Base-by-base conservation (phyloP, 1,140 invertebrate genomes). In the Drosophila tani region DNA sequence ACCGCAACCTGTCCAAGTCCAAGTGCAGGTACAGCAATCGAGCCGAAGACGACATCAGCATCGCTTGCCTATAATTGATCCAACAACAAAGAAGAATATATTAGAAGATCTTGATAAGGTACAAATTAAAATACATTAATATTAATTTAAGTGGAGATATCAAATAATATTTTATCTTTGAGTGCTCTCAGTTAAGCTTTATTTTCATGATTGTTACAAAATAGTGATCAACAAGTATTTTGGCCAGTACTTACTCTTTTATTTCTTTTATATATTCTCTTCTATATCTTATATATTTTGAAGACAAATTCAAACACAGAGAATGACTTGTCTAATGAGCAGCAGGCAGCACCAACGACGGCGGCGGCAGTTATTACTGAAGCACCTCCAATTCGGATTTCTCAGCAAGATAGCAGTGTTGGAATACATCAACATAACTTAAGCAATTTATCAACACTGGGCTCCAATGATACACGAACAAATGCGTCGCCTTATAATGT, bases 21-120 rank as follows among this genome's bases (percentile, higher is more conserved):
- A 67, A 17, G 74, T 75, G 3, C 77, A 73, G 27, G 64, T 70
- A 35, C 78, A 65, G 41, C 71, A 80, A 14, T 32, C 86, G 8
- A 76, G 47, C 50, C 73, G 82, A 21, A 85, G 91, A 9, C 74
- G 80, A 9, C 88, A 84, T 73, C 70, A 83, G 41, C 85, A 92
- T 56, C 85, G 90, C 5, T 59, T 92, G 40, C 79, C 82, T 29
- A 92, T 92, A 12, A 92, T 92, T 15, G 79, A 92, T 77, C 91
- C 91, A 7, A 21, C 64, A 27, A 92, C 91, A 17, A 79, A 84
- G 17, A 92, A 91, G 45, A 91, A 92, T 79, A 92, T 92, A 29
- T 82, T 92, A 7, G 91, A 92, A 43, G 91, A 92, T 62, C 57
- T 87, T 7, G 88, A 82, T 53, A 91, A 92, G 81, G 32, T 35